Conservation (phyloP, 1,140 invertebrate species). For the Drosophila hydei region DNA sequence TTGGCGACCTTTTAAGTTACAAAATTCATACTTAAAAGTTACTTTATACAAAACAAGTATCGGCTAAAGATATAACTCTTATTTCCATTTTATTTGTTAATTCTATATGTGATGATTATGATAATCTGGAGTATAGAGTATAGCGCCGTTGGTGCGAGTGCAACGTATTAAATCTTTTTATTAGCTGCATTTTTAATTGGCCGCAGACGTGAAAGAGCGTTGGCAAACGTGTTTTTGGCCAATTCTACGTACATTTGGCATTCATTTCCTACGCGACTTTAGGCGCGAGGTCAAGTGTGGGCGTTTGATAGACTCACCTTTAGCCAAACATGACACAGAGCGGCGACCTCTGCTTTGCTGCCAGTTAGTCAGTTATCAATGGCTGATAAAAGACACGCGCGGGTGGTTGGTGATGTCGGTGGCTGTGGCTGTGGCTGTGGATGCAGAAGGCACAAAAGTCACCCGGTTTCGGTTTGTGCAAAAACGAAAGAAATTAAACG, state of each 20-base stretch:
- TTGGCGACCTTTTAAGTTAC: not conserved
- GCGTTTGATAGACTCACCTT: constrained; percentile 56
- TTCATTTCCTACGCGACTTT: constrained; percentile 59
- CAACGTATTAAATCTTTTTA: constrained; percentile 3
- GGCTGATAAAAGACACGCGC: constrained; percentile 39
- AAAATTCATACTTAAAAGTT: no score
- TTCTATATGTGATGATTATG: no score
- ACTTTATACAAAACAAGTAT: no score
- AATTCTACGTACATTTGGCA: constrained; percentile 50
- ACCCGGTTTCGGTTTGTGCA: constrained; percentile 60
- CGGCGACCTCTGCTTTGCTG: constrained; percentile 2
- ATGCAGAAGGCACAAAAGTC: constrained; percentile 47
- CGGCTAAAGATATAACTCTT: no score
- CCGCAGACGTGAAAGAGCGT: constrained; percentile 50
- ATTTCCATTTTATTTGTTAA: no score
- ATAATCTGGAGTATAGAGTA: no score
- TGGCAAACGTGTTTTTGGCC: constrained; percentile 73
- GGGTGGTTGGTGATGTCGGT: constrained; percentile 10
- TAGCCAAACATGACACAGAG: constrained; percentile 52
- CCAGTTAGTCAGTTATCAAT: constrained; percentile 38
- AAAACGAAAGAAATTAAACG: constrained; percentile 76
- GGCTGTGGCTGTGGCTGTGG: constrained; percentile 30
- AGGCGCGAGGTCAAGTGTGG: constrained; percentile 47
- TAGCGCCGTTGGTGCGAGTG: not conserved
- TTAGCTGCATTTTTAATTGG: constrained; percentile 67